Conservation (phyloP, 2,113 vertebrate species). For the Rhagologus leucostigma region DNA sequence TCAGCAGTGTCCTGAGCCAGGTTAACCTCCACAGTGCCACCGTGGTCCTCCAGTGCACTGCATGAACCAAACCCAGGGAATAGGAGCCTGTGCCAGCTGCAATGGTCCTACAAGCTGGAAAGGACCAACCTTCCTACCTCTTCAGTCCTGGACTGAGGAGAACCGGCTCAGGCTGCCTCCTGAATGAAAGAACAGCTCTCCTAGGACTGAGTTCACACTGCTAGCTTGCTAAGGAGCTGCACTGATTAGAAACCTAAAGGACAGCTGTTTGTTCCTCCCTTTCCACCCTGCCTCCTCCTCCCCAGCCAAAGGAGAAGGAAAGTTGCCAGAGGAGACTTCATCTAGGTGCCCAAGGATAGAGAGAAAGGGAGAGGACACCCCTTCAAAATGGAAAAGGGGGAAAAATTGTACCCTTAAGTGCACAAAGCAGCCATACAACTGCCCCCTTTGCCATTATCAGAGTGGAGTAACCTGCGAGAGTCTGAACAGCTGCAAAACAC, state of each 20-base stretch:
- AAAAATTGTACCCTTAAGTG: background rate
- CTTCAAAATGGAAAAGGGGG: background rate
- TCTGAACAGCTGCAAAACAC: conserved; percentile 2
- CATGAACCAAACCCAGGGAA: background rate
- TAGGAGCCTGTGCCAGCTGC: background rate
- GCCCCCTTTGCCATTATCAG: background rate
- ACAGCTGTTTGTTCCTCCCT: conserved; percentile 16
- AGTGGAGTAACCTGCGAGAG: background rate
- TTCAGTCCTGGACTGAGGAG: background rate
- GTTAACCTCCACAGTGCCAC: background rate
- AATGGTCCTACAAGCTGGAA: background rate
- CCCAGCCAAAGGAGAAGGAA: background rate
- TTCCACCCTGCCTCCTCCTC: background rate
- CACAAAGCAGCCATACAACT: background rate
- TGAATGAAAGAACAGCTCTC: conserved; percentile 23
- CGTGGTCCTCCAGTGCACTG: background rate
- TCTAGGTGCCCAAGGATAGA: background rate
- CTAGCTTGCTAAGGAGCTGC: conserved; percentile 1
- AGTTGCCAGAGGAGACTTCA: background rate
- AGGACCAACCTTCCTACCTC: background rate
- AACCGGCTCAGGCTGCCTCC: background rate
- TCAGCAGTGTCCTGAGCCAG: background rate
- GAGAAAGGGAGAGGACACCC: background rate
- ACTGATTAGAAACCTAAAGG: conserved; percentile 4
- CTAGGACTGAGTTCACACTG: background rate